Evolutionary conservation across 2,888 invertebrate species (phyloP).

Genomic region (Lamproptera curius): DNA sequence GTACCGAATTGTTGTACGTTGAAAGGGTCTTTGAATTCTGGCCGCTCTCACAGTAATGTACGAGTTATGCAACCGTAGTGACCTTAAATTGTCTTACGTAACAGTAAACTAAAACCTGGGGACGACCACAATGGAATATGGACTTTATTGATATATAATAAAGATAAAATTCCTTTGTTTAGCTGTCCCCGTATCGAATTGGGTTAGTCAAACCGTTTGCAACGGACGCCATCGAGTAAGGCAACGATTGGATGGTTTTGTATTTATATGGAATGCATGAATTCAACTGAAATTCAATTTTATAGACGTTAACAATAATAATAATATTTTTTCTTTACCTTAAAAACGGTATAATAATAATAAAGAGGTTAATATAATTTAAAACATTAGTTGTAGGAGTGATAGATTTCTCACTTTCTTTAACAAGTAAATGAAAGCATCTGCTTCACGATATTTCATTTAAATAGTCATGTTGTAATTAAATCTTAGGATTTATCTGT

Average conservation of each 20-base stretch:
- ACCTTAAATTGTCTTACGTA: slow-evolving; percentile 71
- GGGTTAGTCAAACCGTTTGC: slow-evolving; percentile 50
- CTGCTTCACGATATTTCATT: too few relatives aligned
- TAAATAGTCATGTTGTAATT: too few relatives aligned
- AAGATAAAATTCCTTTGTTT: slow-evolving; percentile 27
- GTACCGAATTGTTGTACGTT: background rate
- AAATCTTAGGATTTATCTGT: too few relatives aligned
- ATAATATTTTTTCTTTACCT: too few relatives aligned
- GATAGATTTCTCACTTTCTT: too few relatives aligned
- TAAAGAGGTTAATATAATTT: too few relatives aligned
- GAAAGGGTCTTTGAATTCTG: slow-evolving; percentile 27
- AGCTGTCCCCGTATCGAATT: slow-evolving; percentile 37
- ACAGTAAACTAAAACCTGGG: slow-evolving; percentile 49
- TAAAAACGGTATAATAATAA: too few relatives aligned
- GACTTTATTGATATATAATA: slow-evolving; percentile 20
- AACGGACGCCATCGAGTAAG: slow-evolving; percentile 15
- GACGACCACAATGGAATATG: slow-evolving; percentile 24
- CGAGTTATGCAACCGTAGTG: slow-evolving; percentile 58
- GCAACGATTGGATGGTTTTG: slow-evolving; percentile 19
- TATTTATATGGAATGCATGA: slow-evolving; percentile 16
- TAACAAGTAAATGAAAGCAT: too few relatives aligned
- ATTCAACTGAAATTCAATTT: slow-evolving; percentile 1
- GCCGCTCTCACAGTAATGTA: slow-evolving; percentile 42
- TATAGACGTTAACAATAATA: background rate
- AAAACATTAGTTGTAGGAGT: too few relatives aligned